Conservation (phyloP, 2,888 invertebrate genomes). For the Petrolisthes manimaculis region DNA sequence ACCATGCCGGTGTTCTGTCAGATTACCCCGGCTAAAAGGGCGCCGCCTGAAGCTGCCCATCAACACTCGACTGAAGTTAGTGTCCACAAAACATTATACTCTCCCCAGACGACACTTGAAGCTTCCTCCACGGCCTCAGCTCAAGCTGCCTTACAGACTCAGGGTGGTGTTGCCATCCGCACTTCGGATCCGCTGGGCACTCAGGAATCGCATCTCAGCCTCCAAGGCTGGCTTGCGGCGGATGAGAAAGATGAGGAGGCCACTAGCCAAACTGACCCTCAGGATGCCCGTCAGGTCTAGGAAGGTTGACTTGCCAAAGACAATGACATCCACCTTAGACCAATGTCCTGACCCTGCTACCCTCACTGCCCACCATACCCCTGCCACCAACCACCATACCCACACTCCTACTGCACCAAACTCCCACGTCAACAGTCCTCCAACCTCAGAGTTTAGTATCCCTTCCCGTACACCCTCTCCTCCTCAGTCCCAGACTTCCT, state of each 20-base stretch:
- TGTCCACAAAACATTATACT: background rate
- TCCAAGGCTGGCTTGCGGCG: background rate
- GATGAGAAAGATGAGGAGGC: background rate
- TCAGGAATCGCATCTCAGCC: background rate
- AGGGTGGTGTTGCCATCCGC: background rate
- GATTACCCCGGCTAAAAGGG: background rate
- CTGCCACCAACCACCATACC: background rate
- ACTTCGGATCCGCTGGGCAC: background rate
- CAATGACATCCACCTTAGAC: background rate
- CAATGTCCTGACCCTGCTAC: background rate
- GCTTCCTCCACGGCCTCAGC: background rate
- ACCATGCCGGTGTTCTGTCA: background rate
- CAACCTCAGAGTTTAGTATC: background rate
- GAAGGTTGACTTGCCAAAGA: background rate
- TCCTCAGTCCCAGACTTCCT: background rate
- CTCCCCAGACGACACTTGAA: background rate
- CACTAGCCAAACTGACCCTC: background rate
- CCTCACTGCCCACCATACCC: background rate
- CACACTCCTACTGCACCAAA: background rate
- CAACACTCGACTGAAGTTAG: background rate
- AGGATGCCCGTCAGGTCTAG: background rate
- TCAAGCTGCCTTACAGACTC: slow-evolving; percentile 1
- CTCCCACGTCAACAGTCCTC: background rate
- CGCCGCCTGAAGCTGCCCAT: background rate
- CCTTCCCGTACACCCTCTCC: background rate